These are phyloP conservation scores for Theristus sp. DNA, from an alignment of 2,888 invertebrate genomes.

Conservation along the genomic window DNA sequence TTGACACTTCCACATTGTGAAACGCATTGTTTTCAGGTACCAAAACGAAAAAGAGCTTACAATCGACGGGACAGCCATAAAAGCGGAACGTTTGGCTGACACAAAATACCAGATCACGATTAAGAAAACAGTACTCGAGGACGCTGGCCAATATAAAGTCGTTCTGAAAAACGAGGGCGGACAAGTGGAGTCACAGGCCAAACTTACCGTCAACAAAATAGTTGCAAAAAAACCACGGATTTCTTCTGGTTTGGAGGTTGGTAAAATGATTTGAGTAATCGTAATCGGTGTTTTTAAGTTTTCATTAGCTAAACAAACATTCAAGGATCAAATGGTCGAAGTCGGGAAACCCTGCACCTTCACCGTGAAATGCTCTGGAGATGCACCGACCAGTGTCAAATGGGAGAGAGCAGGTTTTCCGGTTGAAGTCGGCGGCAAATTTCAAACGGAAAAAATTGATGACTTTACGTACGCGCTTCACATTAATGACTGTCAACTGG, in stretches of 20 bases:
- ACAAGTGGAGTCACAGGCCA: constrained; percentile 19
- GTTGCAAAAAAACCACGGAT: neutral
- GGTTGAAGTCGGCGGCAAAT: neutral
- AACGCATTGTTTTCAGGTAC: neutral
- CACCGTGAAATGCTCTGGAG: neutral
- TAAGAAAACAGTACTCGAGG: constrained; percentile 11
- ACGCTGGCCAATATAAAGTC: constrained; percentile 17
- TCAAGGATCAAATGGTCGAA: neutral
- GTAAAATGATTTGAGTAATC: too few species aligned
- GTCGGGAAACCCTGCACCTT: neutral
- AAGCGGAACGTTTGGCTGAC: constrained; percentile 18
- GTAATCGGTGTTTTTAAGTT: too few species aligned
- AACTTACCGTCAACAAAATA: constrained; percentile 15
- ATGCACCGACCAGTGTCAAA: neutral
- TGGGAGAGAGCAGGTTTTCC: neutral
- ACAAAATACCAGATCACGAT: constrained; percentile 22
- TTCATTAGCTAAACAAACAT: neutral
- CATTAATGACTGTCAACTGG: neutral
- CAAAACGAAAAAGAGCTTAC: constrained; percentile 19
- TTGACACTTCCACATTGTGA: neutral
- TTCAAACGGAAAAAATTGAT: neutral
- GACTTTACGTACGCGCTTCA: neutral
- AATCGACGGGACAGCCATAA: constrained; percentile 9
- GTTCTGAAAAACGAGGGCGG: constrained; percentile 26
- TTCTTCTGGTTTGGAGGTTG: too few species aligned